Base-by-base conservation (phyloP, 2,113 vertebrate genomes). In the Chamaea fasciata region DNA sequence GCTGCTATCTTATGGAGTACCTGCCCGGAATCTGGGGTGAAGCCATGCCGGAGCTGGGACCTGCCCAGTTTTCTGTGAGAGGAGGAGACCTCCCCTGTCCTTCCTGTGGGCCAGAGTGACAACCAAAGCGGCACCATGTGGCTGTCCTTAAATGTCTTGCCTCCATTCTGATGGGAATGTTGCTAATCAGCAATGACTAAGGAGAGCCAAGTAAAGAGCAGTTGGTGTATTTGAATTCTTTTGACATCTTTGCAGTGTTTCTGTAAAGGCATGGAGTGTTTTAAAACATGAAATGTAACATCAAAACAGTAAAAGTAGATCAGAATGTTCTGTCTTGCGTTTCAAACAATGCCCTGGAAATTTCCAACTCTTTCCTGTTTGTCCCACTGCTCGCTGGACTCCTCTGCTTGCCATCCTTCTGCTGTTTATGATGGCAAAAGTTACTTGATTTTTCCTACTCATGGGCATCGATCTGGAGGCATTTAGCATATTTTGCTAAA, bases 231-330 rank as follows among this genome's bases (percentile, higher is more conserved):
- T 20, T 73, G 78, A 87, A 79, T 95, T 91, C 93, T 85, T 90
- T 73, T 7, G 15, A 57, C 5, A 46, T 83, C 91, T 95, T 73
- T 85, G 81, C 89, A 94, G 93, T 71, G 69, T 89, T 92, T 92
- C 91, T 89, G 63, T 50, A 64, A 71, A 89, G 74, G 83, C 96
- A 87, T 52, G 3, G 83, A 69, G 92, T 92, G 92, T 91, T 97
- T 97, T 95, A 90, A 92, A 91, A 92, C 91, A 88, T 4, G 24
- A 92, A 64, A 64, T 59, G 87, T 84, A 94, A 91, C 94, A 90
- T 96, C 92, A 88, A 92, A 94, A 83, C 95, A 96, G 85, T 55
- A 65, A 87, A 93, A 97, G 95, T 90, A 92, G 95, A 95, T 95
- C 95, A 93, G 96, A 95, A 96, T 79, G 91, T 97, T 96, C 96